Percentiles rank a stretch among this genome's conserved stretches.
phyloP scores from a whole-genome alignment of 2,888 invertebrate species.

The Linnaemya tessellans region DNA sequence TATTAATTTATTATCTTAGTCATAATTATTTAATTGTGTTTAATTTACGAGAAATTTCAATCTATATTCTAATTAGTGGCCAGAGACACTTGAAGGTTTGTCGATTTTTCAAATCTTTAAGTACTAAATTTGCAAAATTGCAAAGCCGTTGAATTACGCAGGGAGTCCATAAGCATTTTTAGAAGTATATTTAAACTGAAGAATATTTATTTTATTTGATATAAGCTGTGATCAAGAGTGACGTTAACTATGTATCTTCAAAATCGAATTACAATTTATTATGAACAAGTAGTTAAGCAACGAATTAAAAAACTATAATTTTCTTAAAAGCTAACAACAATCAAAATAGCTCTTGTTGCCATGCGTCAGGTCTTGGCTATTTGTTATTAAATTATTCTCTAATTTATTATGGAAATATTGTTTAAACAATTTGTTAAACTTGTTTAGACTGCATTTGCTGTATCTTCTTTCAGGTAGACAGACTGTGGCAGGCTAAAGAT shows the following conservation, averaged over 20 bases:
- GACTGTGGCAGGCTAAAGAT: not conserved
- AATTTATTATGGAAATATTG: constrained; percentile 16
- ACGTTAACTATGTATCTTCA: constrained; percentile 31
- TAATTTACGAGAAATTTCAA: no score
- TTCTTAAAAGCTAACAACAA: not conserved
- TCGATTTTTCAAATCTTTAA: no score
- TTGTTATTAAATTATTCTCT: constrained; percentile 25
- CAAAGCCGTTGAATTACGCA: no score
- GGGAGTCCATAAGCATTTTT: not conserved
- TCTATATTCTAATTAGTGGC: no score
- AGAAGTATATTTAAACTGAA: not conserved
- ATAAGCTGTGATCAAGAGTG: constrained; percentile 29
- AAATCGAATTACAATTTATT: constrained; percentile 57
- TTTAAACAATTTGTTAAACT: constrained; percentile 21
- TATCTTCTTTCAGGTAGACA: not conserved
- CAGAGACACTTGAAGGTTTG: no score
- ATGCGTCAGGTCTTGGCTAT: constrained; percentile 10
- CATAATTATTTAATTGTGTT: no score
- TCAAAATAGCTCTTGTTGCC: not conserved
- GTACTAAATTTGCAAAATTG: no score
- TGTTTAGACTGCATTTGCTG: constrained; percentile 10
- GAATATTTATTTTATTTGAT: not conserved
- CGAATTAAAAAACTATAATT: not conserved
- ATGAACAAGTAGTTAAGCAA: constrained; percentile 47
- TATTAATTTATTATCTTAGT: no score